Base-by-base conservation (phyloP, 2,888 invertebrate genomes). In the Caenorhabditis imperialis region DNA sequence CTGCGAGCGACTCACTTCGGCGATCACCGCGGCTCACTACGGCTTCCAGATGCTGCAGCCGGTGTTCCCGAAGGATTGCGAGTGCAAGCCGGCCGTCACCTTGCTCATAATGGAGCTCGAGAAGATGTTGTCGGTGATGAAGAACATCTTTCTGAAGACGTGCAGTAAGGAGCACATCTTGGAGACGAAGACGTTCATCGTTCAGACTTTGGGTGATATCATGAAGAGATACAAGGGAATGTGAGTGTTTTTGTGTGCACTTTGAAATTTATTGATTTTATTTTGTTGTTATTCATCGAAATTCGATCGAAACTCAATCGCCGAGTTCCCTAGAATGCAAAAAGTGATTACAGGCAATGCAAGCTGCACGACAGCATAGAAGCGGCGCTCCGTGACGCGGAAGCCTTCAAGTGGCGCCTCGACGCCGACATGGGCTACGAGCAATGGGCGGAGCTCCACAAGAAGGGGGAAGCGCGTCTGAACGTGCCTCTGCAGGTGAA, bases 321-420 rank as follows among this genome's bases (percentile, higher is more conserved):
- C n/a, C n/a, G n/a, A n/a, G n/a, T n/a, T n/a, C n/a, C n/a, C n/a
- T n/a, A n/a, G n/a, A n/a, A n/a, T n/a, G n/a, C n/a, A n/a, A n/a
- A n/a, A n/a, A n/a, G n/a, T n/a, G n/a, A n/a, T 27, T 67, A 18
- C 65, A 67, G 67, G 16, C 25, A 38, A 20, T 67, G 67, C 37
- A 12, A 30, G 5, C 1, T 37, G 14, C 67, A 67, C 57, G 18
- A 25, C n/a, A 38, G 44, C 14, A 35, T 67, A n/a, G 37, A 37
- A 6, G 14, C 12, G 1, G 67, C 57, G 0, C 23, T 57, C 12
- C 23, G 14, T 4, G 20, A 27, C n/a, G 57, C 57, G 4, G 67
- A 67, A 20, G 12, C 30, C 3, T 30, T 20, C 20, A 67, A 58
- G 23, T 67, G 51, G 50, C 18, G 51, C 7, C 22, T 10, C 0